Percentiles rank a stretch among this genome's conserved stretches.
phyloP scores from a whole-genome alignment of 2,888 invertebrate genomes.

The Rosalia funebris region DNA sequence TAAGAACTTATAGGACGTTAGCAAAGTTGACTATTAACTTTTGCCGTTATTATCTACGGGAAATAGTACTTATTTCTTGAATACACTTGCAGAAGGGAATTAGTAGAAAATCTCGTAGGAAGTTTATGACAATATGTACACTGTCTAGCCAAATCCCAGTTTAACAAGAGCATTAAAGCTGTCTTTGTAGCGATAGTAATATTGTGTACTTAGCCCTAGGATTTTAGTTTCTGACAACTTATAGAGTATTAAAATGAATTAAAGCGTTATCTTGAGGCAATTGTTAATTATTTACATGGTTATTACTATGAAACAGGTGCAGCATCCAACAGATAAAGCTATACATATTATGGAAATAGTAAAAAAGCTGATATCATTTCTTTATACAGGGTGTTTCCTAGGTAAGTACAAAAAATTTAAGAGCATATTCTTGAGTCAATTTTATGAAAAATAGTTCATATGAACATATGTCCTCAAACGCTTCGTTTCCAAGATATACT shows the following conservation, averaged over 20 bases:
- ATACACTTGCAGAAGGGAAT: slow-evolving; percentile 6
- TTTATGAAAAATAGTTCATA: too few species aligned
- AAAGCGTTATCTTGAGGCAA: too few species aligned
- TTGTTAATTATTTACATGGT: too few species aligned
- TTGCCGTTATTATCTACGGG: slow-evolving; percentile 6
- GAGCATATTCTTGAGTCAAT: too few species aligned
- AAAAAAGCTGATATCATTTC: too few species aligned
- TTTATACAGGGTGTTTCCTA: too few species aligned
- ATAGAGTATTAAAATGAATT: slow-evolving; percentile 5
- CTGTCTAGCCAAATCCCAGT: background rate
- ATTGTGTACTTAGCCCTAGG: background rate
- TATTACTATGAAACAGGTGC: too few species aligned
- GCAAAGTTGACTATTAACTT: background rate
- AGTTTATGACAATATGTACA: slow-evolving; percentile 22
- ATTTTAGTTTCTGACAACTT: slow-evolving; percentile 1
- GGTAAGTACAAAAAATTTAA: too few species aligned
- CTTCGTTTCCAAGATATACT: too few species aligned
- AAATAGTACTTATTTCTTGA: slow-evolving; percentile 11
- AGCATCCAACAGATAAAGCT: too few species aligned
- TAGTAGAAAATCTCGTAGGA: slow-evolving; percentile 16
- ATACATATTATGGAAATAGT: too few species aligned
- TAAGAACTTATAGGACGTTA: background rate
- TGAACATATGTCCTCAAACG: too few species aligned
- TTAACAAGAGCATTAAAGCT: slow-evolving; percentile 1
- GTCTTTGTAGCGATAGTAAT: slow-evolving; percentile 5